A percentile compares a stretch with the other conserved stretches of the same genome.
These are phyloP conservation scores for Phaethornis superciliosus DNA, from an alignment of 2,113 vertebrate genomes.

Conservation along the genomic window DNA sequence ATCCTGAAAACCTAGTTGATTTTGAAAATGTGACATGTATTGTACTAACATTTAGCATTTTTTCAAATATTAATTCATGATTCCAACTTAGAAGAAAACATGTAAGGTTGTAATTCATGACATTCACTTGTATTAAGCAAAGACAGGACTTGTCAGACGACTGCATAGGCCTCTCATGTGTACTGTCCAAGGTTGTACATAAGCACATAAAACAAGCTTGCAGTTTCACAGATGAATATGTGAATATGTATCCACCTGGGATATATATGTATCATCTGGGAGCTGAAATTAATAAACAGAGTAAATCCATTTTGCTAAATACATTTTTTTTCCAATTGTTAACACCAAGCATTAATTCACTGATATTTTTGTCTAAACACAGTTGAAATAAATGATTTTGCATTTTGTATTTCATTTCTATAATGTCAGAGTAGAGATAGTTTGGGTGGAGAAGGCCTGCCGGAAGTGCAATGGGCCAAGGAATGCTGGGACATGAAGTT, in stretches of 20 bases:
- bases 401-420: not conserved
- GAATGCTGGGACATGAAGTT: not conserved
- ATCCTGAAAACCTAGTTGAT: not conserved
- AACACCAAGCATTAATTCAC: not conserved
- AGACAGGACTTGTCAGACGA: not conserved
- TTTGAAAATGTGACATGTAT: not conserved
- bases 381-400: not conserved
- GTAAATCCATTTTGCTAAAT: not conserved
- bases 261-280: not conserved
- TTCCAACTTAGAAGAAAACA: not conserved
- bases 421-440: not conserved
- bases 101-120: not conserved
- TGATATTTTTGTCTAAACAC: not conserved
- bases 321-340: accelerated
- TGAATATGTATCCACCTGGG: too few relatives aligned
- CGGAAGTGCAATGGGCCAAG: not conserved
- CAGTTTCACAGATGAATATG: not conserved
- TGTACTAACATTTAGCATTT: not conserved
- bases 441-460: not conserved
- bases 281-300: not conserved
- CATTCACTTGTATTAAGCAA: not conserved
- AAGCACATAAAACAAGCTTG: not conserved
- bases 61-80: not conserved
- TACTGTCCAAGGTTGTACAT: not conserved
- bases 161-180: not conserved